Percentiles rank a stretch among this genome's conserved stretches.
Evolutionary conservation across 2,888 invertebrate species (phyloP).

Genomic region (Muschampia plurimacula): DNA sequence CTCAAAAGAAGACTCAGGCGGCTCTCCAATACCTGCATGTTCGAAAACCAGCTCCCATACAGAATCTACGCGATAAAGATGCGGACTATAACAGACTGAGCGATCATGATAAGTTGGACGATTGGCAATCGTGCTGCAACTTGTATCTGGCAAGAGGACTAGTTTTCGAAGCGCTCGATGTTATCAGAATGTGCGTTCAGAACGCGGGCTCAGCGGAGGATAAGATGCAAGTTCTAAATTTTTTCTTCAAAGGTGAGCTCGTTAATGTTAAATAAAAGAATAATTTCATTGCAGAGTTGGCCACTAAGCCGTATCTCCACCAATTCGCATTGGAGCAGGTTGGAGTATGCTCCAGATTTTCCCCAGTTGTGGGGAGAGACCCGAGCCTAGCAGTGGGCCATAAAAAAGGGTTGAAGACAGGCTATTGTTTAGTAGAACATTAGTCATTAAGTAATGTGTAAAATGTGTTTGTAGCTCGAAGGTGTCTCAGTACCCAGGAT

Average conservation of each 20-base stretch:
- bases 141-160: constrained; percentile 87
- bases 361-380: too few relatives aligned
- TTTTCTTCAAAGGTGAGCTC: constrained; percentile 87
- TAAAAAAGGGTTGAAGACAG: too few relatives aligned
- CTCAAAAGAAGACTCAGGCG: constrained; percentile 88
- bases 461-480: too few relatives aligned
- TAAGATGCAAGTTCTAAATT: constrained; percentile 81
- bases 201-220: constrained; percentile 62
- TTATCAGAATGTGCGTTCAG: constrained; percentile 84
- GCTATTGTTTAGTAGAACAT: too few relatives aligned
- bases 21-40: constrained; percentile 90
- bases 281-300: neutral
- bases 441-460: too few relatives aligned
- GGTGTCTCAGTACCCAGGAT: too few relatives aligned
- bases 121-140: constrained; percentile 84
- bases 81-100: constrained; percentile 50
- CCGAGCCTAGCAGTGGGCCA: too few relatives aligned
- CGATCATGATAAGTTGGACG: constrained; percentile 73
- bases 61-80: constrained; percentile 67
- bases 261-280: too few relatives aligned
- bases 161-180: constrained; percentile 88
- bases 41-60: constrained; percentile 82
- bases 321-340: too few relatives aligned
- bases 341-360: too few relatives aligned
- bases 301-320: too few relatives aligned